Percentiles rank a stretch among this genome's conserved stretches.
Conservation (phyloP, 2,797 vertebrate genomes). For the Pitangus sulphuratus region DNA sequence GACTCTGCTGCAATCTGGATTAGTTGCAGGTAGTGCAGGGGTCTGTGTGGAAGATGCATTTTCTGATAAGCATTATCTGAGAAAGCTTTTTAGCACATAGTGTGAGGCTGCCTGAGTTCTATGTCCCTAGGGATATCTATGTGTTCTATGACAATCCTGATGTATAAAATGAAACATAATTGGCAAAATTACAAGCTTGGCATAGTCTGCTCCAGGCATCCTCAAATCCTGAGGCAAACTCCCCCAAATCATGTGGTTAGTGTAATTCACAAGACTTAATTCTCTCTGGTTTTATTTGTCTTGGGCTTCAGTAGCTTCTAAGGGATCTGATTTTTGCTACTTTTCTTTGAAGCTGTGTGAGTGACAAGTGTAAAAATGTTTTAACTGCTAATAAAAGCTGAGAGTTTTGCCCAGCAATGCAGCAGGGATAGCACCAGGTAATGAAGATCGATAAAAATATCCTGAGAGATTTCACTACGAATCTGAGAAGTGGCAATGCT, state of each 20-base stretch:
- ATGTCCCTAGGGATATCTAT: not conserved
- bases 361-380: not conserved
- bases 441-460: not conserved
- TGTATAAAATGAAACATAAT: not conserved
- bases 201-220: not conserved
- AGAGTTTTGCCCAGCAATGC: not conserved
- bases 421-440: not conserved
- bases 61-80: not conserved
- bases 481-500: not conserved
- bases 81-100: not conserved
- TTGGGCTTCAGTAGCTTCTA: not conserved
- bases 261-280: not conserved
- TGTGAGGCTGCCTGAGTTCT: not conserved
- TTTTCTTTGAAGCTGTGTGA: accelerated
- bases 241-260: not conserved
- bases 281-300: not conserved
- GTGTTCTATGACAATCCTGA: not conserved
- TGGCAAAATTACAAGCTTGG: not conserved
- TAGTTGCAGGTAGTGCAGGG: not conserved
- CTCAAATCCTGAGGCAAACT: not conserved
- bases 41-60: not conserved
- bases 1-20: not conserved
- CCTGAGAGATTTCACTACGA: not conserved
- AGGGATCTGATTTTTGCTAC: not conserved
- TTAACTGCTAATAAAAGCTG: not conserved